phyloP scores from a whole-genome alignment of 2,888 invertebrate genomes.

The Augiades crinisus region DNA sequence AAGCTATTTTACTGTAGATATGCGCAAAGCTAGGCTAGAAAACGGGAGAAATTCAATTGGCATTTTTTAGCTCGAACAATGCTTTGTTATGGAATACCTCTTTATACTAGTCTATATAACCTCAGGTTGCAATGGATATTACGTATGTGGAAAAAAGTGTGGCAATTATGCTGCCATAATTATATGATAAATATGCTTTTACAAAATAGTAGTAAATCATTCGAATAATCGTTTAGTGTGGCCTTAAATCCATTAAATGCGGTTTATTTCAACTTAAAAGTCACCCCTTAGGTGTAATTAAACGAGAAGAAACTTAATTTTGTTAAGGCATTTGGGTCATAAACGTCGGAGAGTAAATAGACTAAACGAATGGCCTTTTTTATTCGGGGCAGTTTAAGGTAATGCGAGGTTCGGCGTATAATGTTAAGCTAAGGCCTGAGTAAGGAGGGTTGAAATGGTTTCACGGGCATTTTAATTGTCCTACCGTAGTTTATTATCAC shows the following conservation, averaged over 20 bases:
- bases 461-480: slow-evolving; percentile 16
- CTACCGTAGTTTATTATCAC: slow-evolving; percentile 19
- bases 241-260: not conserved
- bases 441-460: slow-evolving; percentile 5
- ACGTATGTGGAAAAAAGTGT: too few species aligned
- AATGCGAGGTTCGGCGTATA: slow-evolving; percentile 17
- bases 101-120: too few species aligned
- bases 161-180: too few species aligned
- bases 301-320: slow-evolving; percentile 50
- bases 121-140: too few species aligned
- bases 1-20: too few species aligned
- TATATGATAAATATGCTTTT: not conserved
- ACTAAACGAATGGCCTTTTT: slow-evolving; percentile 43
- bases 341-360: slow-evolving; percentile 47
- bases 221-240: not conserved
- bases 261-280: slow-evolving; percentile 8
- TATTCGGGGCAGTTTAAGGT: slow-evolving; percentile 35
- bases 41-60: too few species aligned
- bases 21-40: too few species aligned
- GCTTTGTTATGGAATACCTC: too few species aligned
- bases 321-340: slow-evolving; percentile 48
- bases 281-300: slow-evolving; percentile 49
- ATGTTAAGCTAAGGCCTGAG: not conserved
- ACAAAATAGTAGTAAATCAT: not conserved
- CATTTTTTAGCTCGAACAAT: too few species aligned